Evolutionary conservation across 1,140 invertebrate genomes (phyloP).

Genomic region (Prorops nasuta): DNA sequence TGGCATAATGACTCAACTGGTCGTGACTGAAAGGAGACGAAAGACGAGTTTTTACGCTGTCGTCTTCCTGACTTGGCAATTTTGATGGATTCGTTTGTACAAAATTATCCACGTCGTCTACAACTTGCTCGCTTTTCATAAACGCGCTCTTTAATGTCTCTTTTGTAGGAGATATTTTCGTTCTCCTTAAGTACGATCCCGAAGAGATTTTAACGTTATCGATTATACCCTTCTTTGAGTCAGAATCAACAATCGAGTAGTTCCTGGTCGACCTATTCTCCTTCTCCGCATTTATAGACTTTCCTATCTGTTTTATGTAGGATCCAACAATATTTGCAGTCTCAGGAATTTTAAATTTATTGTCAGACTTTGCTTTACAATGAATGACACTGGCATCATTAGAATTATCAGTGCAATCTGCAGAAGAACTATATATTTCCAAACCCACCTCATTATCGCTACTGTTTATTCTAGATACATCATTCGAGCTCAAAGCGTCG

Average conservation of each 20-base stretch:
- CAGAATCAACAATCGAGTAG: slow-evolving; percentile 19
- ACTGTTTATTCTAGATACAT: slow-evolving; percentile 14
- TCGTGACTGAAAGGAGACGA: slow-evolving; percentile 9
- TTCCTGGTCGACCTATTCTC: slow-evolving; percentile 29
- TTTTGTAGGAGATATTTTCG: slow-evolving; percentile 53
- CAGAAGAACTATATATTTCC: too few species aligned
- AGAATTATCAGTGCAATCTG: too few species aligned
- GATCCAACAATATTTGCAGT: slow-evolving; percentile 36
- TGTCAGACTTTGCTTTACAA: slow-evolving; percentile 17
- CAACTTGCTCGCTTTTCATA: too few species aligned
- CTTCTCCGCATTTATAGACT: slow-evolving; percentile 41
- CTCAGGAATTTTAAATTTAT: slow-evolving; percentile 36
- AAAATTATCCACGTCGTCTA: too few species aligned
- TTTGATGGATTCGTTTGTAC: too few species aligned
- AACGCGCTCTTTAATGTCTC: slow-evolving; percentile 45
- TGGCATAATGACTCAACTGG: too few species aligned
- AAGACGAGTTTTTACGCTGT: too few species aligned
- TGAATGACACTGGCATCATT: slow-evolving; percentile 1
- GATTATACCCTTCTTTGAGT: slow-evolving; percentile 16
- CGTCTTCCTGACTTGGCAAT: too few species aligned
- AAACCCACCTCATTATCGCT: too few species aligned
- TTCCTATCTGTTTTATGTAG: slow-evolving; percentile 47
- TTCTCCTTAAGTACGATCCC: slow-evolving; percentile 44
- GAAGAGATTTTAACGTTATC: slow-evolving; percentile 27
- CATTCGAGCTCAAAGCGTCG: slow-evolving; percentile 15